A percentile compares a stretch with the other conserved stretches of the same genome.
Evolutionary conservation across 2,113 vertebrate genomes (phyloP).

Genomic region (Toxotes jaculatrix): DNA sequence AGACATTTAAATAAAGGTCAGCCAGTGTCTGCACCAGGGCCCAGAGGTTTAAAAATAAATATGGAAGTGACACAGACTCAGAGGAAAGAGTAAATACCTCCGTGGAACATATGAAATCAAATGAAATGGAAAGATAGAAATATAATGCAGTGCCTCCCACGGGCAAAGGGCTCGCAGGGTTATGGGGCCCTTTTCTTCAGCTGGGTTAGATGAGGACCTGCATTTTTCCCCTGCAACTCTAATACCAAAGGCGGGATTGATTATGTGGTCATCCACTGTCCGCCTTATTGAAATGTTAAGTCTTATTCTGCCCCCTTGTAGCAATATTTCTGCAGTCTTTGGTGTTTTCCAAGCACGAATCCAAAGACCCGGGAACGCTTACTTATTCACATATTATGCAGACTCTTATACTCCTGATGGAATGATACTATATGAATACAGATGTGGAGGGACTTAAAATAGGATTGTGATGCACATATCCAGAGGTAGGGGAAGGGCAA

Average conservation of each 20-base stretch:
- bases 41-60: conserved; percentile 86
- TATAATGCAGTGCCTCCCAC: conserved; percentile 71
- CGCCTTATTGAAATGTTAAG: conserved; percentile 74
- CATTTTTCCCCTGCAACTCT: conserved; percentile 40
- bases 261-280: conserved; percentile 65
- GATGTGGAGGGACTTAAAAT: conserved; percentile 69
- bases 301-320: conserved; percentile 57
- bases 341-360: conserved; percentile 46
- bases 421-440: conserved; percentile 66
- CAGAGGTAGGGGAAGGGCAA: conserved; percentile 44
- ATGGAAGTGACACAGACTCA: conserved; percentile 80
- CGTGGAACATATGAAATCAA: conserved; percentile 78
- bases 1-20: conserved; percentile 89
- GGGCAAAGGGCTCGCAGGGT: conserved; percentile 58
- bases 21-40: conserved; percentile 77
- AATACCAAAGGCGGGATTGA: conserved; percentile 60
- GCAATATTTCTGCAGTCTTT: conserved; percentile 31
- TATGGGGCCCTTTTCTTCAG: conserved; percentile 59
- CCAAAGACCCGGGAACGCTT: conserved; percentile 34
- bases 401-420: conserved; percentile 41
- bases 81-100: conserved; percentile 82
- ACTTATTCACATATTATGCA: conserved; percentile 60
- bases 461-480: conserved; percentile 50
- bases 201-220: conserved; percentile 45
- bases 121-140: conserved; percentile 78